Base-by-base conservation (phyloP, 2,888 invertebrate genomes). In the Parascotia fuliginaria region DNA sequence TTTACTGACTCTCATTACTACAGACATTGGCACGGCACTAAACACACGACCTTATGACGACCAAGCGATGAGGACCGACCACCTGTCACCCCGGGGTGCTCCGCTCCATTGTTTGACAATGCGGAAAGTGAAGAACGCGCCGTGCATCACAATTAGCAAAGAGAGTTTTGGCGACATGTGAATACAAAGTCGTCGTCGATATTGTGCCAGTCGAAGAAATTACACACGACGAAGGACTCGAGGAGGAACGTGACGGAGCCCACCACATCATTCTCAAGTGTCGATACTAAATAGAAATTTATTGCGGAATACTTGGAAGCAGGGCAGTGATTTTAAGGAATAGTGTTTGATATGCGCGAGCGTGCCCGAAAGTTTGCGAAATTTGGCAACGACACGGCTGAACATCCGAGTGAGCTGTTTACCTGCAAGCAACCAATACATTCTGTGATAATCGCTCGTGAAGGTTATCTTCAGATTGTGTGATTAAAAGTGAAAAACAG, bases 141-240 rank as follows among this genome's bases (percentile, higher is more conserved):
- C 73, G 54, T 73, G 91, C 89, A 91, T 92, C 67, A 60, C 75
- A 90, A 91, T 88, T 79, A 83, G 80, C 71, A 61, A 88, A 89
- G 91, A 91, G 91, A 90, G 89, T 86, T 90, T 85, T 74, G 87
- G 84, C 83, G 82, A 77, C 83, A 73, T 81, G 79, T 86, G 87
- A 89, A 88, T 86, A 85, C 89, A 69, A 85, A 89, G 80, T 83
- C 71, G 73, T 75, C 75, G 73, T 80, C 78, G 72, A 79, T 80
- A 80, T 73, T 65, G 72, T 70, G 62, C 54, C 65, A 69, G 65
- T 60, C 65, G 64, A 73, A 77, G 75, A 69, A 78, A 78, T 80
- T 79, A 78, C 76, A 78, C 73, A 77, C 75, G 78, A 70, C 66
- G 65, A 75, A 87, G 86, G 85, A 86, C 81, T 62, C 67, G 73